Evolutionary conservation across 1,140 invertebrate genomes (phyloP), one percentile per base, ranked within the genome.

Genomic region (Melanaphis sacchari): DNA sequence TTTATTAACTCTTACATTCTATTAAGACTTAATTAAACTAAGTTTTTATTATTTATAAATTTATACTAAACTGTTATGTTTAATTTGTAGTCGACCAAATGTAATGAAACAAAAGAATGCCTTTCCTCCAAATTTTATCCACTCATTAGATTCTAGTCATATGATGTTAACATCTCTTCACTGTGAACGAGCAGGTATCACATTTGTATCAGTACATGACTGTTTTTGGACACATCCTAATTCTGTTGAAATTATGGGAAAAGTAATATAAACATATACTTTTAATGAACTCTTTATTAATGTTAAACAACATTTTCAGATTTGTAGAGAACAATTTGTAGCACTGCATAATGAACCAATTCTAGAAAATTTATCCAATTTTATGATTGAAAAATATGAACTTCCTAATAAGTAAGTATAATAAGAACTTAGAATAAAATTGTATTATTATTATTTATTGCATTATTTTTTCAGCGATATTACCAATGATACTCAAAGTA

Each of bases 101-200:
- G 96, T 96, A 2, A 96, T 97, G 95, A 99, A 99, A 95, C 99
- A 99, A 95, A 99, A 97, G 95, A 99, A 99, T 96, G 99, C 98
- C 36, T 99, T 99, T 96, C 98, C 99, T 43, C 99, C 99, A 8
- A 99, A 99, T 96, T 99, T 99, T 95, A 98, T 99, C 94, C 99
- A 99, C 38, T 99, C 99, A 24, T 96, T 99, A 95, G 99, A 99
- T 95, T 99, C 99, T 43, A 97, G 97, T 95, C 99, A 99, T 95
- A 99, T 99, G 99, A 99, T 99, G 99, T 96, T 99, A 59, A 99
- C 99, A 9, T 97, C 98, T 46, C 96, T 99, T 91, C 96, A 97
- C 95, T 98, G 98, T 95, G 97, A 98, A 95, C 96, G 97, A 52
- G 96, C 95, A 40, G 98, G 97, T 7, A 89, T 89, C 46, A 89